phyloP scores from a whole-genome alignment of 1,140 invertebrate species.

The Holcopasites calliopsidis region DNA sequence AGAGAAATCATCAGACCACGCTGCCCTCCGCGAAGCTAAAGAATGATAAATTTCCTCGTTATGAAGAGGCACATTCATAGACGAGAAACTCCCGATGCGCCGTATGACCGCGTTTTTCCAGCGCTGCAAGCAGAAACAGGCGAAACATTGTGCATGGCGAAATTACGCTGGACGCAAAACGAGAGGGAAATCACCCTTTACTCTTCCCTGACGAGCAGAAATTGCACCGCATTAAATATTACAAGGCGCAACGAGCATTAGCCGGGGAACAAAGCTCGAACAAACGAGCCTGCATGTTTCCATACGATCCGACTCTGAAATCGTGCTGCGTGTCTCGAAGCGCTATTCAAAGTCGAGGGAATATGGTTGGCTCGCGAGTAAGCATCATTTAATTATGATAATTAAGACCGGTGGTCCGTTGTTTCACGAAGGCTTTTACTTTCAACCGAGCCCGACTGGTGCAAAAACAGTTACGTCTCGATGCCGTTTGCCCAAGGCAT shows the following conservation, averaged over 20 bases:
- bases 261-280: neutral
- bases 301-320: neutral
- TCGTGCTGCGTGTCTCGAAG: neutral
- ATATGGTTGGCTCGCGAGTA: neutral
- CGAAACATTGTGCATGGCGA: conserved; percentile 37
- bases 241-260: neutral
- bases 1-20: conserved; percentile 34
- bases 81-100: conserved; percentile 2
- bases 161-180: conserved; percentile 10
- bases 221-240: neutral
- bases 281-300: neutral
- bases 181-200: neutral
- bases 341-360: neutral
- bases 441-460: neutral
- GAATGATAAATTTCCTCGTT: conserved; percentile 31
- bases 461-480: neutral
- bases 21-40: neutral
- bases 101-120: conserved; percentile 11
- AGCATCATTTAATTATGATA: neutral
- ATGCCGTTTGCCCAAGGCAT: neutral
- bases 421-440: neutral
- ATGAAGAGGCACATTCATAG: conserved; percentile 58
- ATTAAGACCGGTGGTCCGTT: neutral
- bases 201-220: neutral
- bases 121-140: conserved; percentile 25